phyloP scores from a whole-genome alignment of 2,113 vertebrate genomes.

The Pomatorhinus ruficollis region DNA sequence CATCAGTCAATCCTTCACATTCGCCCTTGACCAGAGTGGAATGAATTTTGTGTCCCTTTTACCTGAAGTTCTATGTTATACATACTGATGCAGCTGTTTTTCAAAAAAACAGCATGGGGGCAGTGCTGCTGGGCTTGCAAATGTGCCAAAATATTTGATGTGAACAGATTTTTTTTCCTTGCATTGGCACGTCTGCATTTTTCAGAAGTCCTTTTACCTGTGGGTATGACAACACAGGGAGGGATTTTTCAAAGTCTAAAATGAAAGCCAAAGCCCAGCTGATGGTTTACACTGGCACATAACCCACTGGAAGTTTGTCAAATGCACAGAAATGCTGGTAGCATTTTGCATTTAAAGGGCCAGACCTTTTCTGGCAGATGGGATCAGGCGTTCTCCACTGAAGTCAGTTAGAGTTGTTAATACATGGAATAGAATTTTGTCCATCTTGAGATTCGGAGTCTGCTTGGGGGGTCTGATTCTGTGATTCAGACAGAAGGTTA shows the following conservation, averaged over 20 bases:
- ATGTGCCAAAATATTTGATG: neutral
- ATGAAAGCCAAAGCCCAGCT: neutral
- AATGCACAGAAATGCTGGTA: neutral
- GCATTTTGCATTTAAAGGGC: neutral
- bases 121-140: neutral
- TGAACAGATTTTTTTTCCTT: neutral
- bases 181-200: neutral
- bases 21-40: neutral
- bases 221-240: neutral
- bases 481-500: neutral
- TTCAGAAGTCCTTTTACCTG: neutral
- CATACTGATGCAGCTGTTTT: neutral
- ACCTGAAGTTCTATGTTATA: neutral
- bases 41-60: neutral
- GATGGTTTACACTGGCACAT: neutral
- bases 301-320: neutral
- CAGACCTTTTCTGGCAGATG: neutral
- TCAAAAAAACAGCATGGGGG: neutral
- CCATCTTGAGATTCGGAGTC: neutral
- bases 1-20: neutral
- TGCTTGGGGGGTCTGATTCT: neutral
- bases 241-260: neutral
- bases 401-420: neutral
- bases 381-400: neutral
- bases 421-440: neutral